These are phyloP conservation scores for Hypotaenidia philippensis DNA, from an alignment of 2,797 vertebrate genomes.

Conservation along the genomic window DNA sequence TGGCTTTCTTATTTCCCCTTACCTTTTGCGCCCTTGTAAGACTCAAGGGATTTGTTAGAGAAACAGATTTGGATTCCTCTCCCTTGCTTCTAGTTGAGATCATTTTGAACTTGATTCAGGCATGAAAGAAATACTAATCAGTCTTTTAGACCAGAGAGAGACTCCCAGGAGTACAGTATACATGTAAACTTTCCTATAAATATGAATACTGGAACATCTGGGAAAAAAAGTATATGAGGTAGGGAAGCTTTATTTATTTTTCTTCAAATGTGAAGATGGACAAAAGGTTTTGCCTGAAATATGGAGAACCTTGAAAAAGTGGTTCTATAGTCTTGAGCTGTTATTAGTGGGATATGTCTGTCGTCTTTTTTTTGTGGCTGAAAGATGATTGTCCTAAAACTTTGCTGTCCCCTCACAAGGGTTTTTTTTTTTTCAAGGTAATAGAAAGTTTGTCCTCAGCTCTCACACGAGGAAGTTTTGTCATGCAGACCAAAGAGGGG, in stretches of 20 bases:
- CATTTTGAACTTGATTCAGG: constrained; percentile 1
- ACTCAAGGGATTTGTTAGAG: constrained; percentile 40
- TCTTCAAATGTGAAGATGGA: background rate
- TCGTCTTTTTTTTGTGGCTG: background rate
- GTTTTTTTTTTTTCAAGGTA: background rate
- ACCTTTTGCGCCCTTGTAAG: background rate
- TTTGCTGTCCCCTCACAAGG: background rate
- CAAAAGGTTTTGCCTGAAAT: background rate
- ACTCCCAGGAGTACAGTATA: background rate
- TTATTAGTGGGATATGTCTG: background rate
- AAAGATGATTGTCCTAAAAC: background rate
- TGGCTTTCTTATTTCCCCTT: background rate
- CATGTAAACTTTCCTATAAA: constrained; percentile 47
- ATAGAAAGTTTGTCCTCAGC: background rate
- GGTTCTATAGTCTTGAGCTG: background rate
- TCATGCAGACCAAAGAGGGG: background rate
- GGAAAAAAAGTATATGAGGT: background rate
- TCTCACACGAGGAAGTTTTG: background rate
- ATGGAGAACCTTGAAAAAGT: background rate
- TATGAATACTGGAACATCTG: constrained; percentile 2
- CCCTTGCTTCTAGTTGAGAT: constrained; percentile 16
- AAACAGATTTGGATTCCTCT: background rate
- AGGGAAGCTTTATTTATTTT: background rate
- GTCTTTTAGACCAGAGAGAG: constrained; percentile 7
- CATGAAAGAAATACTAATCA: constrained; percentile 64